These are phyloP conservation scores for Varroa destructor DNA, from an alignment of 1,140 invertebrate genomes.

Conservation along the genomic window DNA sequence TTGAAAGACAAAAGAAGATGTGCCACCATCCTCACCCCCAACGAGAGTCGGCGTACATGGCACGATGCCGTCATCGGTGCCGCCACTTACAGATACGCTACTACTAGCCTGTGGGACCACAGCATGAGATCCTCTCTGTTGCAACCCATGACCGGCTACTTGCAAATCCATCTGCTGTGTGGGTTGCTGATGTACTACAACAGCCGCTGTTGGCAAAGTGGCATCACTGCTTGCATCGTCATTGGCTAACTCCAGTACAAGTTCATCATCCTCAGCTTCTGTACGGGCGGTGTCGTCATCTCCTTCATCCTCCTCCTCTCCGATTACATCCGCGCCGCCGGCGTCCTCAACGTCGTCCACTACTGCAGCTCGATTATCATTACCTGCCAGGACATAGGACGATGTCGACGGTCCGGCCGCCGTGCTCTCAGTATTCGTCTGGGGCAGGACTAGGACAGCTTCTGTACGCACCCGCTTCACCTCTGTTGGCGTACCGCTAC, in stretches of 20 bases:
- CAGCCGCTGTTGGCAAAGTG: background rate
- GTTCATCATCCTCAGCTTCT: constrained; percentile 4
- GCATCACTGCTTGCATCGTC: constrained; percentile 12
- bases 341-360: background rate
- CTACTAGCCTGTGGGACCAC: background rate
- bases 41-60: constrained; percentile 15
- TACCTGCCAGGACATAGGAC: no score
- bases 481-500: background rate
- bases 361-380: no score
- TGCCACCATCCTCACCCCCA: background rate
- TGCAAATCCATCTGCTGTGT: no score
- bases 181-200: no score
- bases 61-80: constrained; percentile 16
- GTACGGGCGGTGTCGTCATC: background rate
- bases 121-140: no score
- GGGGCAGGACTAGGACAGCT: background rate
- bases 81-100: background rate
- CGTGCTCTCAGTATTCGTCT: background rate
- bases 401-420: no score
- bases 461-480: constrained; percentile 5
- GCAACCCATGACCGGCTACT: no score
- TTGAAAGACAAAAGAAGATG: constrained; percentile 24
- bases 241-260: constrained; percentile 7
- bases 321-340: background rate
- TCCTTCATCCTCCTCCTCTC: background rate